phyloP scores from a whole-genome alignment of 1,140 invertebrate genomes.

The Orchesella cincta region DNA sequence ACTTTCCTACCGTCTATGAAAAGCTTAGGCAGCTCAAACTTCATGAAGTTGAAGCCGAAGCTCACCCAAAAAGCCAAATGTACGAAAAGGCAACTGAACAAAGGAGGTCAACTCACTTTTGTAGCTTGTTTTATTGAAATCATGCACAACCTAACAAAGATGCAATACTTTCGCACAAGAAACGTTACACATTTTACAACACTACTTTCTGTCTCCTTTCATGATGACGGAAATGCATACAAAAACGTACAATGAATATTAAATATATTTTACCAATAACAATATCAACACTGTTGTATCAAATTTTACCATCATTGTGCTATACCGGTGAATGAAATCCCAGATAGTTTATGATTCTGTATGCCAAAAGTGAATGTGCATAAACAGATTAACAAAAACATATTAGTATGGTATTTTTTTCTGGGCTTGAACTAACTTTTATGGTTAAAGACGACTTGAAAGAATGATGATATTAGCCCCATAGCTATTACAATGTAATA shows the following conservation, averaged over 20 bases:
- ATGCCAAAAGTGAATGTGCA: too few relatives aligned
- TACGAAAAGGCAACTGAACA: slow-evolving; percentile 19
- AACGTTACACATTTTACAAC: neutral
- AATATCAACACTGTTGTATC: neutral
- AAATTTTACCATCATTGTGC: neutral
- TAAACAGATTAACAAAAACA: too few relatives aligned
- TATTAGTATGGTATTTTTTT: too few relatives aligned
- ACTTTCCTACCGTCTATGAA: neutral
- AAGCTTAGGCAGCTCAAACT: neutral
- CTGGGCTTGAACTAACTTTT: neutral
- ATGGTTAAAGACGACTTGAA: neutral
- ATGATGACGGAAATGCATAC: too few relatives aligned
- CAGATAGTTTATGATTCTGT: too few relatives aligned
- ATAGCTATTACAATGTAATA: neutral
- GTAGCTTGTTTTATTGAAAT: neutral
- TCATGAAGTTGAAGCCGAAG: neutral
- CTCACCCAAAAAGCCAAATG: neutral
- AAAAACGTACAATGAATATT: neutral
- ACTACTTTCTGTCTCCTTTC: too few relatives aligned
- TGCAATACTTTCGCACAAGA: too few relatives aligned
- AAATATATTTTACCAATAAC: neutral
- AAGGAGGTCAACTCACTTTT: slow-evolving; percentile 22
- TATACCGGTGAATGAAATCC: too few relatives aligned
- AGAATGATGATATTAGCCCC: neutral
- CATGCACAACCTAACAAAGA: too few relatives aligned